Evolutionary conservation across 2,888 invertebrate genomes (phyloP), one percentile per base, ranked within the genome.

Genomic region (Chrysomela aeneicollis): DNA sequence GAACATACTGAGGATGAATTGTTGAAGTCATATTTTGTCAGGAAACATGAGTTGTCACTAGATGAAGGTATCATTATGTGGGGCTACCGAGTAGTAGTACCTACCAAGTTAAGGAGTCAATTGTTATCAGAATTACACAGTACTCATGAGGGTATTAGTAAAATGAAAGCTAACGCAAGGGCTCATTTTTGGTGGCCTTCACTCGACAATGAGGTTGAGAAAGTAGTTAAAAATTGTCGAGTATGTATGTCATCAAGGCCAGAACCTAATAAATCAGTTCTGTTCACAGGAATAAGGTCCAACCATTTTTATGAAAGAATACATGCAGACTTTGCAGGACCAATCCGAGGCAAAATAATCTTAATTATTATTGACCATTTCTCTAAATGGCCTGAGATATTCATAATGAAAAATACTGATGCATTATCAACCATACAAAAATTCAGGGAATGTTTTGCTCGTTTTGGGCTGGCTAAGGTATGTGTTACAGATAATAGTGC

Each of bases 291-390:
- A 5, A 26, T 26, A 26, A 26, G 15, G 42, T 42, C 54, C 4
- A 54, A 21, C 21, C 26, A 53, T 54, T 53, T 61, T 17, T 54
- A 61, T 79, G 71, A 79, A 64, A 70, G 82, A 21, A 64, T 83
- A 6, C 82, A 84, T 71, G 71, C 81, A 8, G 84, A 84, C 69
- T 82, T 80, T 73, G 80, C 81, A 10, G 82, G 82, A 3, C 67
- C 83, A 12, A 18, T 61, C n/a, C 1, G 26, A 2, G 54, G 50
- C n/a, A 64, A 59, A 49, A 64, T 64, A 54, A 51, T 58, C 26
- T 17, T 65, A 22, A 55, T 65, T 18, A 61, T 65, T 19, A 67
- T 82, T 3, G 82, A 83, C 67, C 75, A 80, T 6, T 75, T 74
- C 66, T 81, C 81, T 0, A 84, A 83, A 64, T 84, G 81, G 81